phyloP scores from a whole-genome alignment of 1,140 invertebrate species.

The Conus betulinus region DNA sequence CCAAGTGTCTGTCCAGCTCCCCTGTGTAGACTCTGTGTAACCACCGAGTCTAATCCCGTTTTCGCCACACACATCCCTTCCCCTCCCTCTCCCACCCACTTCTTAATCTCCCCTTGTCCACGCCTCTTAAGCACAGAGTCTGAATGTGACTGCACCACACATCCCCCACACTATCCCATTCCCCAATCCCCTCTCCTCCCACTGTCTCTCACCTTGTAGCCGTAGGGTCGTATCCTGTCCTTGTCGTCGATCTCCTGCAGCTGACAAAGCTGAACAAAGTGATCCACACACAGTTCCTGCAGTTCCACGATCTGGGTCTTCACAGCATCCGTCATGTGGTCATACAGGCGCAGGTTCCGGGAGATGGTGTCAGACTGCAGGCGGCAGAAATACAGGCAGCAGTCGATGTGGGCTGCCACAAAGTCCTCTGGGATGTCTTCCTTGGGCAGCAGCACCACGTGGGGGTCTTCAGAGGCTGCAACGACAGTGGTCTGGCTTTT shows the following conservation, averaged over 20 bases:
- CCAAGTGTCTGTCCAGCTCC: too few species aligned
- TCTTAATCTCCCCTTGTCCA: too few species aligned
- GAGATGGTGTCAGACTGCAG: conserved; percentile 63
- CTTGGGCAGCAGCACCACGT: conserved; percentile 79
- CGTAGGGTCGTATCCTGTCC: conserved; percentile 26
- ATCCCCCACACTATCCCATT: neutral
- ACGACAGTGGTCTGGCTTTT: too few species aligned
- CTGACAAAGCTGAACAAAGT: conserved; percentile 38
- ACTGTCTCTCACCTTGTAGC: neutral
- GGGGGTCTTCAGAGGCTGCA: neutral
- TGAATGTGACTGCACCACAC: too few species aligned
- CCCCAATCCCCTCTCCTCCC: neutral
- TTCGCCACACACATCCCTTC: too few species aligned
- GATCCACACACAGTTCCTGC: conserved; percentile 51
- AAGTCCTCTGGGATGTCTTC: conserved; percentile 82
- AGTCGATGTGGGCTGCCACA: conserved; percentile 82
- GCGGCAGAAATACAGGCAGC: conserved; percentile 68
- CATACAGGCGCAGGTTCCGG: conserved; percentile 58
- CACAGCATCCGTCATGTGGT: conserved; percentile 19
- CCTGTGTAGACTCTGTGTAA: too few species aligned
- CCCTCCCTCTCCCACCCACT: too few species aligned
- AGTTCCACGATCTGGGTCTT: conserved; percentile 24
- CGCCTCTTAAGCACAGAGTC: too few species aligned
- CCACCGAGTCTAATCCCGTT: too few species aligned
- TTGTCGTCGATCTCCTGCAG: conserved; percentile 36